These are phyloP conservation scores for Pseudomyrmex dendroicus DNA, from an alignment of 1,140 invertebrate species.

Conservation along the genomic window DNA sequence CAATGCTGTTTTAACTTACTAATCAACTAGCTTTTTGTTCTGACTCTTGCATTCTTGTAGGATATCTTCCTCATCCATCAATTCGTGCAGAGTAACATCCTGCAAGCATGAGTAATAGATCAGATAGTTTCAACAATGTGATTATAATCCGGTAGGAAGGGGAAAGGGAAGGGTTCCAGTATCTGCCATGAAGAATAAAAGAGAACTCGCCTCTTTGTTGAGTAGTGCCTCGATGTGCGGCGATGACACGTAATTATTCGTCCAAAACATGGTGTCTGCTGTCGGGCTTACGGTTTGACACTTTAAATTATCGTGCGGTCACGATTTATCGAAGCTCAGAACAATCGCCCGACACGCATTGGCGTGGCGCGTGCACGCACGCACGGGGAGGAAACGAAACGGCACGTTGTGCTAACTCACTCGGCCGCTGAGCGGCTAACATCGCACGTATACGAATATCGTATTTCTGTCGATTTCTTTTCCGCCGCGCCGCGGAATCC, in stretches of 20 bases:
- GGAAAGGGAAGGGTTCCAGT: no score
- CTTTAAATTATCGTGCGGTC: not conserved
- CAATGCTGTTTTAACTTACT: slow-evolving; percentile 90
- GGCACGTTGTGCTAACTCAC: slow-evolving; percentile 32
- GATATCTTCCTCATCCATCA: slow-evolving; percentile 97
- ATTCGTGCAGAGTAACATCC: slow-evolving; percentile 95
- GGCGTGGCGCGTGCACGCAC: slow-evolving; percentile 28
- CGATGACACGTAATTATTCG: slow-evolving; percentile 89
- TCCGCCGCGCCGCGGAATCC: slow-evolving; percentile 20
- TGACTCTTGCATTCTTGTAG: slow-evolving; percentile 97
- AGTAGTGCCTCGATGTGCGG: slow-evolving; percentile 91
- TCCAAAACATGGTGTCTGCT: slow-evolving; percentile 91
- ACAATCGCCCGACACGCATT: slow-evolving; percentile 16
- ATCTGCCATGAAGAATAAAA: no score
- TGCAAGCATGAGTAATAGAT: slow-evolving; percentile 83
- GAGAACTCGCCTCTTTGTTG: slow-evolving; percentile 89
- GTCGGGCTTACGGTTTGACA: not conserved
- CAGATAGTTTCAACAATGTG: not conserved
- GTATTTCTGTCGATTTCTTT: not conserved
- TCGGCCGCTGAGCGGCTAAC: slow-evolving; percentile 39
- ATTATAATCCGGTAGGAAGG: not conserved
- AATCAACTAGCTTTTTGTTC: slow-evolving; percentile 96
- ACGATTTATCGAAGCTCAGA: slow-evolving; percentile 15
- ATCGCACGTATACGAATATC: slow-evolving; percentile 41
- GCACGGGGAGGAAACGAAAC: not conserved